Base-by-base conservation (phyloP, 2,113 vertebrate genomes). In the Peromyscus leucopus region DNA sequence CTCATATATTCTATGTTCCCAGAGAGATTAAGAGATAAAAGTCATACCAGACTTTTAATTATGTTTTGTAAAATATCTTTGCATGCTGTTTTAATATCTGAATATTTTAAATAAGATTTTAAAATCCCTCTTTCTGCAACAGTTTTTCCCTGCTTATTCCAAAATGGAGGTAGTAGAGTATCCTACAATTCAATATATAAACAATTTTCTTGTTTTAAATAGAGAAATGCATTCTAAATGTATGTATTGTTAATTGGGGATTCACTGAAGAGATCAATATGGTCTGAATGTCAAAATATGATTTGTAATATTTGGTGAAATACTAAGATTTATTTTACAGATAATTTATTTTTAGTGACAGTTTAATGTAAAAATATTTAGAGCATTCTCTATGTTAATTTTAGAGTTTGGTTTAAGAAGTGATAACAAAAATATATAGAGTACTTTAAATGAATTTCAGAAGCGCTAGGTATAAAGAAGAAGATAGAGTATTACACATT, bases 341-440 rank as follows among this genome's bases (percentile, higher is more conserved):
- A 33, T 13, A 75, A 15, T 55, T 86, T 69, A 86, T 63, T 36
- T 33, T 12, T 51, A 92, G 95, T 65, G 22, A 91, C 7, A 57
- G 55, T 36, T 22, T 82, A 96, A 82, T 92, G 12, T 48, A 67
- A 95, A 90, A 92, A 46, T 39, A 94, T 80, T 78, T 90, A 75
- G 24, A 89, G 28, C 3, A 69, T 91, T 89, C 91, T 84, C 6
- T 26, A 48, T 86, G 8, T 51, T 17, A 57, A 16, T 61, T 84
- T 93, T 89, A 65, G 1, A 84, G 6, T 59, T 33, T 91, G 36
- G 33, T 95, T 86, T 39, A 42, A 85, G 57, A 83, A 95, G 51
- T 87, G 78, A 74, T 15, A 42, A 82, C 76, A 55, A 80, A 75
- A 91, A 91, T 42, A 48, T 71, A 22, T 16, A 92, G 71, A 94